Evolutionary conservation across 1,140 invertebrate species (phyloP), one percentile per base, ranked within the genome.

Genomic region (Sinella curviseta): DNA sequence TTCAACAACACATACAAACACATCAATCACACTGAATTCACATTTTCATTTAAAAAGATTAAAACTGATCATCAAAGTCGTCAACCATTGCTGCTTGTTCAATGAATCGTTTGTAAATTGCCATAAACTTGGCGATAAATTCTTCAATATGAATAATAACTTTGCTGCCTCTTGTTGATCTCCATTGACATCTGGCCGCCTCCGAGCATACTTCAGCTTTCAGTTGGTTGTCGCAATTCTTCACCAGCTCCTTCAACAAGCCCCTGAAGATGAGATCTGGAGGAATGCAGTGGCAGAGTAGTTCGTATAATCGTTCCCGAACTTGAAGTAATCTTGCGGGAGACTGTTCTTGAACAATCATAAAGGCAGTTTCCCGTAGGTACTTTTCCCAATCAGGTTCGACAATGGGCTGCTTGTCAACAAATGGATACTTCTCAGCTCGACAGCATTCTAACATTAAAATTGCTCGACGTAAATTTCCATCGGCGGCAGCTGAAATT

Each of bases 121-220:
- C 90, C 97, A 99, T 99, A 87, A 98, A 98, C 83, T 94, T 94
- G 2, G 95, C 96, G 77, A 97, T 92, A 90, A 99, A 99, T 24
- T 96, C 96, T 88, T 99, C 97, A 48, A 99, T 88, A 87, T 99
- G 97, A 85, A 97, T 97, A 84, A 99, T 98, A n/a, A 92, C 90
- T 88, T 99, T 99, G 78, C 93, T 94, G 20, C 97, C 97, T 65
- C 92, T 89, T 83, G 93, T 92, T 89, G 98, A 92, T 79, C 94
- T 90, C 86, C 98, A 94, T 86, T 99, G 97, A 88, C 94, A 97
- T 75, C 91, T 90, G 0, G 96, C 94, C 16, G 97, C 97, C 82
- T 93, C 87, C 80, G 91, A 91, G 0, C 94, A 92, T 1, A 98
- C 91, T 87, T 96, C 91, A 26, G 91, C 91, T 88, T 97, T 97